Evolutionary conservation across 2,113 vertebrate genomes (phyloP).

Genomic region (Pithys albifrons): DNA sequence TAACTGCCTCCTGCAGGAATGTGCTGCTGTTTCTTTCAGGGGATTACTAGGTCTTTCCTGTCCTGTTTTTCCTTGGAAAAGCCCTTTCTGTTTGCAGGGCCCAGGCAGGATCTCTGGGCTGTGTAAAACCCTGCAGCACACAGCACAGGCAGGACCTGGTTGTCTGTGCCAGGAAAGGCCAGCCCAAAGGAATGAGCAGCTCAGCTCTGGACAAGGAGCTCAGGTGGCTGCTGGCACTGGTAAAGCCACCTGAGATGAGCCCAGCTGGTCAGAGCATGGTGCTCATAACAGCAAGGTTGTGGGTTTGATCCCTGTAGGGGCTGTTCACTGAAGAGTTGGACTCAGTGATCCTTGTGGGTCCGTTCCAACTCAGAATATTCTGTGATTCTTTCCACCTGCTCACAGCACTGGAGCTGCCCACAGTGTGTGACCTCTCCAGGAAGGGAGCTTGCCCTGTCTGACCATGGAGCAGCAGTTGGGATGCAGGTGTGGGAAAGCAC

Average conservation of each 20-base stretch:
- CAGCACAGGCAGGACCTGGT: rapidly evolving
- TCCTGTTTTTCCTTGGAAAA: slow-evolving; percentile 55
- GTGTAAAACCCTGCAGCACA: background rate
- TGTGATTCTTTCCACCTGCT: background rate
- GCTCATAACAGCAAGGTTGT: background rate
- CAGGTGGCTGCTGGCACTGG: background rate
- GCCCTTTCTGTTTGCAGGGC: slow-evolving; percentile 13
- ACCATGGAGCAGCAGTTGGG: background rate
- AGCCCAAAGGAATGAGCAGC: rapidly evolving
- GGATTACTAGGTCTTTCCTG: slow-evolving; percentile 69
- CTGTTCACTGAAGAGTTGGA: background rate
- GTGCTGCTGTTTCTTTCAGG: slow-evolving; percentile 69
- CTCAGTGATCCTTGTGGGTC: background rate
- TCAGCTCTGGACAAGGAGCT: background rate
- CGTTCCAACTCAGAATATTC: background rate
- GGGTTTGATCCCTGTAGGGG: background rate
- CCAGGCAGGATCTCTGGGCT: slow-evolving; percentile 15
- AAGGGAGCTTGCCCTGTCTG: background rate
- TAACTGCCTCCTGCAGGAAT: slow-evolving; percentile 78
- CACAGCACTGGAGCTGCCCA: rapidly evolving
- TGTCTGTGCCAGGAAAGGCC: background rate
- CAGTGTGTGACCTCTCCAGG: background rate
- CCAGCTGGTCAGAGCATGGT: background rate
- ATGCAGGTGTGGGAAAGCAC: background rate
- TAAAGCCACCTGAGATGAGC: background rate